Evolutionary conservation across 1,140 invertebrate genomes (phyloP).

Genomic region (Aporrectodea caliginosa): DNA sequence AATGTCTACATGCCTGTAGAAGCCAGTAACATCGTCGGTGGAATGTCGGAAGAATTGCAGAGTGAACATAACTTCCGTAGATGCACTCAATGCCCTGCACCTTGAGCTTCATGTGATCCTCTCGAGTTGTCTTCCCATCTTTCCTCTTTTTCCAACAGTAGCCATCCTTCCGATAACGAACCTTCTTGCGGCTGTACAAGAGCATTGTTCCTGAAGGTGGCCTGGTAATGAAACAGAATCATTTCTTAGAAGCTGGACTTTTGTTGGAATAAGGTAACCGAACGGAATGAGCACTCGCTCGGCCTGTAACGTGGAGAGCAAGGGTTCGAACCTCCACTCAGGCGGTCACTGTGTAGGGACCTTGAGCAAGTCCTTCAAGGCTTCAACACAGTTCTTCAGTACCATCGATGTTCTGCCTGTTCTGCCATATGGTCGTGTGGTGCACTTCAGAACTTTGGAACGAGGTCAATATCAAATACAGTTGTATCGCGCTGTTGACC

Average conservation of each 20-base stretch:
- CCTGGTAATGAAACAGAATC: slow-evolving; percentile 59
- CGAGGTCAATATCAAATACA: too few species aligned
- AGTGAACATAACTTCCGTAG: slow-evolving; percentile 97
- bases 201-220: slow-evolving; percentile 96
- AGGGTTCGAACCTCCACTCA: too few species aligned
- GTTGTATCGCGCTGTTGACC: not conserved
- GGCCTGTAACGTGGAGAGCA: too few species aligned
- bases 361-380: too few species aligned
- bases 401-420: not conserved
- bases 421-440: not conserved
- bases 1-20: slow-evolving; percentile 85
- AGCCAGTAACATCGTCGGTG: slow-evolving; percentile 96
- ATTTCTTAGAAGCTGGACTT: not conserved
- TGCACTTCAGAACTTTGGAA: not conserved
- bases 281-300: not conserved
- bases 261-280: not conserved
- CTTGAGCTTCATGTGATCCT: slow-evolving; percentile 99
- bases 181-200: slow-evolving; percentile 91
- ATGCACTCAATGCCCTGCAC: slow-evolving; percentile 89
- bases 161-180: slow-evolving; percentile 90
- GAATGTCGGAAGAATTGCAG: slow-evolving; percentile 94
- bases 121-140: slow-evolving; percentile 93
- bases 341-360: too few species aligned
- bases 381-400: not conserved
- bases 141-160: slow-evolving; percentile 99